Base-by-base conservation (phyloP, 2,888 invertebrate genomes). In the Pyrochroa serraticornis region DNA sequence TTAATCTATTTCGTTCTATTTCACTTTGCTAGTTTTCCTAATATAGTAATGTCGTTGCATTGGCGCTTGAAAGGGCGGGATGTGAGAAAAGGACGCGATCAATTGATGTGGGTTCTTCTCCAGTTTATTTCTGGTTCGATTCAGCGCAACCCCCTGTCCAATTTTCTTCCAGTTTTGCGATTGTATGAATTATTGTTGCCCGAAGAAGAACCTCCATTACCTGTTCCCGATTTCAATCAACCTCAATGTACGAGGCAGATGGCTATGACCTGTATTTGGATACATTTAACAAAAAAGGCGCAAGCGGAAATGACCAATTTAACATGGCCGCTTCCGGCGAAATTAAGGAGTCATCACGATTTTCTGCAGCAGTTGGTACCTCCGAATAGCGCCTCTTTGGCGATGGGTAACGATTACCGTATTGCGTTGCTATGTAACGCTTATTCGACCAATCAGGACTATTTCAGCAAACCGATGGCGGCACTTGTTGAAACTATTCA, bases 101-200 rank as follows among this genome's bases (percentile, higher is more conserved):
- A 98, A 72, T 82, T 99, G n/a, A 98, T 99, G 97, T 98, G 98
- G 97, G 92, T 96, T 12, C 81, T 98, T 10, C 81, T 99, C 38
- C 98, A 99, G 80, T 97, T 96, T 73, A 94, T 98, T 69, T 97
- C 97, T 0, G 97, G 97, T 44, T 95, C 95, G 73, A 96, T 96
- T 71, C 95, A 95, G 77, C 89, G 95, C 68, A 96, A 96, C 80
- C 93, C 95, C 0, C 87, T 91, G 77, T 88, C 90, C 0, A 94
- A 93, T 76, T 95, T 95, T 73, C 80, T 95, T 60, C 94, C 95
- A 0, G 93, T 97, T 58, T 86, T 97, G 69, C 90, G 92, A 75
- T 82, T 97, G 7, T 95, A 95, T 77, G 96, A 97, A 78, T 82
- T 96, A 30, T 81, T 98, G 2, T 98, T 97, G 77, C 93, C 94